A percentile compares a stretch with the other conserved stretches of the same genome.
Conservation (phyloP, 2,888 invertebrate genomes). For the Chromoteleia sp. region DNA sequence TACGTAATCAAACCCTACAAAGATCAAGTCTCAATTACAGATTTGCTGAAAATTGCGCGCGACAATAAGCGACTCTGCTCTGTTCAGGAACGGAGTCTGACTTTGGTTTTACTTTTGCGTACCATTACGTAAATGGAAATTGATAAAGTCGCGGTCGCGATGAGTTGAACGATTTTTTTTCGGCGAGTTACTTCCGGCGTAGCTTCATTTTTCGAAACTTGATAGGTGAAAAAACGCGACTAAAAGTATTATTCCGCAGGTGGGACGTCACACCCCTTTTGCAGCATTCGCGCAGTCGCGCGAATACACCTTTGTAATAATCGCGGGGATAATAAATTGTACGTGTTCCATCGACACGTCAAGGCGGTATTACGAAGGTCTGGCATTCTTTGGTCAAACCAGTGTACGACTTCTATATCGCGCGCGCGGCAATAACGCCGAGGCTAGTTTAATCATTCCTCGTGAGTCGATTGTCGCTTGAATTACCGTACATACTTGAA, state of each 20-base stretch:
- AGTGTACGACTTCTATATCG: conserved; percentile 39
- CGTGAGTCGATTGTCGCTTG: conserved; percentile 47
- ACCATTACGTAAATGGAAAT: conserved; percentile 38
- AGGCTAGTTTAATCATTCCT: conserved; percentile 49
- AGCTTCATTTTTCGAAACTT: conserved; percentile 35
- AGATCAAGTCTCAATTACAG: conserved; percentile 20
- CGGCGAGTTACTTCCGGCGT: conserved; percentile 3
- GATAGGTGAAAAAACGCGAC: conserved; percentile 18
- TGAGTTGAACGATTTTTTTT: conserved; percentile 35
- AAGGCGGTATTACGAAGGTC: conserved; percentile 59
- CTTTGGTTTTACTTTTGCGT: conserved; percentile 23
- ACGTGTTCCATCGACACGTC: conserved; percentile 53
- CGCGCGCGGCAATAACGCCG: conserved; percentile 28
- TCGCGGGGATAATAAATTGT: conserved; percentile 49
- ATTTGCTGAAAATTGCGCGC: neutral
- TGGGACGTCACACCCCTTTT: neutral
- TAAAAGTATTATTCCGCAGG: conserved; percentile 20
- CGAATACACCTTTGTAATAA: conserved; percentile 38
- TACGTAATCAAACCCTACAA: conserved; percentile 13
- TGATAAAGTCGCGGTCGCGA: conserved; percentile 31
- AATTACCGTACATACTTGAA: conserved; percentile 42
- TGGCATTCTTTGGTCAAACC: conserved; percentile 52
- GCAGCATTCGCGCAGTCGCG: conserved; percentile 11
- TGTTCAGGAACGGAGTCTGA: conserved; percentile 12
- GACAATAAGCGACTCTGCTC: neutral